phyloP scores from a whole-genome alignment of 64 coral and sea anemone genomes.

The Hydrozoanthus tunicans region DNA sequence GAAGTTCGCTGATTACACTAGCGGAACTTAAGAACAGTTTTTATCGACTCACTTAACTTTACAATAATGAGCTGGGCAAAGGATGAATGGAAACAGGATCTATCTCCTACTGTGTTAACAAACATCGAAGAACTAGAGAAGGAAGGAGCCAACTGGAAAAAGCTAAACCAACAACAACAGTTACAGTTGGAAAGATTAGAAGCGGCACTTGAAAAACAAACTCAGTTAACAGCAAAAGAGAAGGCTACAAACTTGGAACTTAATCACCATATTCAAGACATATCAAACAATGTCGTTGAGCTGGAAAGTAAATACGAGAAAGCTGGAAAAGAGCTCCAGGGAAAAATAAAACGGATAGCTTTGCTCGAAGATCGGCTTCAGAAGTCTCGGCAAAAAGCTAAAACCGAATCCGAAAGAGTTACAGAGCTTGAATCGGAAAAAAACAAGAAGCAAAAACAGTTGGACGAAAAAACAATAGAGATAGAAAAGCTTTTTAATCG shows the following conservation, averaged over 20 bases:
- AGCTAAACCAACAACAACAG: slow-evolving; percentile 80
- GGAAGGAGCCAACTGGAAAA: slow-evolving; percentile 72
- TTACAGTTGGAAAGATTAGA: slow-evolving; percentile 71
- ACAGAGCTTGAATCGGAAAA: slow-evolving; percentile 49
- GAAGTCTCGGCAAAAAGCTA: slow-evolving; percentile 54
- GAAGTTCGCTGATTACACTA: no score
- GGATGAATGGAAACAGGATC: slow-evolving; percentile 93
- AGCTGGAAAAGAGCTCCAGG: slow-evolving; percentile 60
- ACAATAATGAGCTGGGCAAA: slow-evolving; percentile 90
- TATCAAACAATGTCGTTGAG: slow-evolving; percentile 52
- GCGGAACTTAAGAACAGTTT: not conserved
- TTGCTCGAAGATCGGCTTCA: slow-evolving; percentile 71
- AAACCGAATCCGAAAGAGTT: slow-evolving; percentile 57
- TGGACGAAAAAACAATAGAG: slow-evolving; percentile 33
- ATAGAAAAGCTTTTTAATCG: slow-evolving; percentile 2
- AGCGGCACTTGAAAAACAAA: slow-evolving; percentile 70
- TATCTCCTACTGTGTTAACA: slow-evolving; percentile 61
- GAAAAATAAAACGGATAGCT: slow-evolving; percentile 61
- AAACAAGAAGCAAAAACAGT: slow-evolving; percentile 55
- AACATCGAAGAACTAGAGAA: slow-evolving; percentile 85
- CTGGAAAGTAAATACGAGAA: slow-evolving; percentile 77
- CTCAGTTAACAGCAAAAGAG: slow-evolving; percentile 57
- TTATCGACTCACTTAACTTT: not conserved
- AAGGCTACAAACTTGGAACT: slow-evolving; percentile 63
- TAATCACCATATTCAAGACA: slow-evolving; percentile 70